Evolutionary conservation across 2,888 invertebrate species (phyloP).

Genomic region (Dorcus hopei): DNA sequence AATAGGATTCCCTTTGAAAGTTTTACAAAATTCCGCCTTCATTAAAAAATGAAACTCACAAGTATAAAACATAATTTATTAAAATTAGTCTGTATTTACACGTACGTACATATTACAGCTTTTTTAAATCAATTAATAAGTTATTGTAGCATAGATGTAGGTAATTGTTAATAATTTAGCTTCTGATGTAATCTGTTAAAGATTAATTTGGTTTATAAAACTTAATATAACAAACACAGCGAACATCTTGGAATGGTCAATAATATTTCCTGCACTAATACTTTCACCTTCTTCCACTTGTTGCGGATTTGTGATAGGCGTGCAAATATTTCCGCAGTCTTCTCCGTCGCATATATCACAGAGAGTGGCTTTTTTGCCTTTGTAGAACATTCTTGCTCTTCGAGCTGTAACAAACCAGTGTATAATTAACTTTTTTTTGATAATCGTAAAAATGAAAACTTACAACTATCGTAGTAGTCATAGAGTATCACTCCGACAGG

Average conservation of each 20-base stretch:
- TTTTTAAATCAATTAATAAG: too few relatives aligned
- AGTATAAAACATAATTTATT: too few relatives aligned
- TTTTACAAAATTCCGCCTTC: too few relatives aligned
- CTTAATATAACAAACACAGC: too few relatives aligned
- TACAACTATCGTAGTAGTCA: constrained; percentile 91
- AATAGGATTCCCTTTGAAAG: too few relatives aligned
- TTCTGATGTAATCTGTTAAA: too few relatives aligned
- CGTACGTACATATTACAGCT: too few relatives aligned
- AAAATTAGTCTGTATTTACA: too few relatives aligned
- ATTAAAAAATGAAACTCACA: too few relatives aligned
- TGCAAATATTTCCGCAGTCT: constrained; percentile 55
- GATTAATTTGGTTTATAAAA: too few relatives aligned
- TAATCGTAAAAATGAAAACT: constrained; percentile 44
- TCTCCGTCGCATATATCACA: constrained; percentile 82
- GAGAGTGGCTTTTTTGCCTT: constrained; percentile 63
- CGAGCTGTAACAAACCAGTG: constrained; percentile 58
- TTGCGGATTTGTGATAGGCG: constrained; percentile 40
- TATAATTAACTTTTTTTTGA: background rate
- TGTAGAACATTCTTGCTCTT: constrained; percentile 79
- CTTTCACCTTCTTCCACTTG: constrained; percentile 19
- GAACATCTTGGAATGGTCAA: background rate
- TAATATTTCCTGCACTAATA: background rate
- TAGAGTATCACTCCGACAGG: constrained; percentile 81
- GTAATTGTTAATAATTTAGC: too few relatives aligned
- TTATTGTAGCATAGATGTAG: too few relatives aligned